Conservation (phyloP, 2,888 invertebrate genomes). For the Graphium colonna region DNA sequence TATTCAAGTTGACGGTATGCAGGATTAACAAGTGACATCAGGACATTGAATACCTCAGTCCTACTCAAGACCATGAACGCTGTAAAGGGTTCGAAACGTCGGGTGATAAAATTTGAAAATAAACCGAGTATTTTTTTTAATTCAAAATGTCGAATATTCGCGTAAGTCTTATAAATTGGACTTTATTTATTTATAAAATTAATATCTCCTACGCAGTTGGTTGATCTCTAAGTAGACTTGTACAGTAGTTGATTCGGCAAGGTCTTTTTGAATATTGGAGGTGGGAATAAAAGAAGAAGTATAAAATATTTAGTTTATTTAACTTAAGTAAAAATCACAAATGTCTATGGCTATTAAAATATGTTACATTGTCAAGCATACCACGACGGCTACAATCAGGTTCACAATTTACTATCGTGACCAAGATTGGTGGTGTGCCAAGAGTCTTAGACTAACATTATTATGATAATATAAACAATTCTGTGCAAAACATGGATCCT, state of each 20-base stretch:
- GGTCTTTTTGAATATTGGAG: not conserved
- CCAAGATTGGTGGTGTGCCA: slow-evolving; percentile 48
- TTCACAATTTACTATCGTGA: slow-evolving; percentile 69
- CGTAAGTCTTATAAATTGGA: too few relatives aligned
- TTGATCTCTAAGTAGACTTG: too few relatives aligned
- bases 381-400: slow-evolving; percentile 48
- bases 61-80: too few relatives aligned
- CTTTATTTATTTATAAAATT: too few relatives aligned
- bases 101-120: too few relatives aligned
- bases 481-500: not conserved
- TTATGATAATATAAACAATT: not conserved
- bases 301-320: slow-evolving; percentile 15
- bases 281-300: slow-evolving; percentile 3
- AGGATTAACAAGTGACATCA: too few relatives aligned
- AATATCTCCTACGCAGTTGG: too few relatives aligned
- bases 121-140: too few relatives aligned
- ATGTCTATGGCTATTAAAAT: slow-evolving; percentile 32
- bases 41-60: too few relatives aligned
- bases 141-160: too few relatives aligned
- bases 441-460: slow-evolving; percentile 4
- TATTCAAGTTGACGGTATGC: too few relatives aligned
- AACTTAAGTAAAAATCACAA: slow-evolving; percentile 32
- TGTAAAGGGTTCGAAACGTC: too few relatives aligned
- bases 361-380: slow-evolving; percentile 27
- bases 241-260: not conserved